Conservation (phyloP, 2,797 vertebrate species). For the Hippopotamyrus pictus region DNA sequence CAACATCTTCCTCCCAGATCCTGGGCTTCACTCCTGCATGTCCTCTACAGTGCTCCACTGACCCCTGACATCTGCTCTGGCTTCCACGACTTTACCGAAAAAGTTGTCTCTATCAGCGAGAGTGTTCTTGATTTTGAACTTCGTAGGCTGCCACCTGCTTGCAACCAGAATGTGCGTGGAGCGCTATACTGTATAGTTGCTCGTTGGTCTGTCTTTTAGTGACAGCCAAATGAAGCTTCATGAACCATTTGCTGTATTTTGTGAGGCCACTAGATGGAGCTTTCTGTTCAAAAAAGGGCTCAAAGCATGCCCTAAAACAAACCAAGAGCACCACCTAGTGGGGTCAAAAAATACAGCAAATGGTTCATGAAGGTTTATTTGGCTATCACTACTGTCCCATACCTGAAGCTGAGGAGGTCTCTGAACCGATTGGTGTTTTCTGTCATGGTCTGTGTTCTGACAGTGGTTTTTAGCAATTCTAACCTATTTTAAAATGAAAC, state of each 20-base stretch:
- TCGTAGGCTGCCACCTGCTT: not conserved
- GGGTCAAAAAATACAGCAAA: not conserved
- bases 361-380: not conserved
- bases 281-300: not conserved
- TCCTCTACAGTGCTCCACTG: conserved; percentile 23
- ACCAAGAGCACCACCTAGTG: not conserved
- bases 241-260: not conserved
- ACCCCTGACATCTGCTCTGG: conserved; percentile 23
- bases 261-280: not conserved
- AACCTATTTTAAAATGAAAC: not conserved
- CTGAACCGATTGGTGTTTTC: not conserved
- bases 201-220: not conserved
- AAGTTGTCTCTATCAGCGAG: not conserved
- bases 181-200: not conserved
- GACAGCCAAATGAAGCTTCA: not conserved
- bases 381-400: not conserved
- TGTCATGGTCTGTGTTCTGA: not conserved
- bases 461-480: not conserved
- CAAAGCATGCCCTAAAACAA: not conserved
- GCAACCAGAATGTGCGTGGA: not conserved
- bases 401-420: not conserved
- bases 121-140: not conserved
- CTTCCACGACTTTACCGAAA: conserved; percentile 17
- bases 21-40: conserved; percentile 42
- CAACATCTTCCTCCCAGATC: conserved; percentile 36